These are phyloP conservation scores for Sebastes diploproa DNA, from an alignment of 2,797 vertebrate genomes.

Conservation along the genomic window DNA sequence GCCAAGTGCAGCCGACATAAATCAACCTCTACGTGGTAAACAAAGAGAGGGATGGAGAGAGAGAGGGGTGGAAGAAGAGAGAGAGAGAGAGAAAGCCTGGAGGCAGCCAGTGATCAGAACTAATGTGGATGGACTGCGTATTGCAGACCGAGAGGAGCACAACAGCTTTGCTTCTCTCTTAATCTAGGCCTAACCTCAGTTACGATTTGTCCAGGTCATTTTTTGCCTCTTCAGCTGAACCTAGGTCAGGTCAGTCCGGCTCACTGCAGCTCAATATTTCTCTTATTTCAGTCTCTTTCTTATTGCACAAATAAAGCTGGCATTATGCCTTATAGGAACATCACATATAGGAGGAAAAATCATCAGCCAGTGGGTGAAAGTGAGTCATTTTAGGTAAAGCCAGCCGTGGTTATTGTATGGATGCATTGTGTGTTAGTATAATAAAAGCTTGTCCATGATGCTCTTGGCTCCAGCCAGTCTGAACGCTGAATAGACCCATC, in stretches of 20 bases:
- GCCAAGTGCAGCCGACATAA: conserved; percentile 77
- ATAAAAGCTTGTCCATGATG: background rate
- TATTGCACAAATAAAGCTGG: background rate
- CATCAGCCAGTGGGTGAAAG: background rate
- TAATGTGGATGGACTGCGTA: conserved; percentile 78
- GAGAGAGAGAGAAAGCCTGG: conserved; percentile 55
- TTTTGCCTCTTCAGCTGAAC: conserved; percentile 23
- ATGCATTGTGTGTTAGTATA: background rate
- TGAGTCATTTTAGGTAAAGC: background rate
- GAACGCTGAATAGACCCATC: conserved; percentile 7
- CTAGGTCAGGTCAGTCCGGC: background rate
- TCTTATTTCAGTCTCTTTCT: background rate
- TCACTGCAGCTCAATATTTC: conserved; percentile 1
- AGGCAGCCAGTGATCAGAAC: conserved; percentile 76
- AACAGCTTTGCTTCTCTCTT: conserved; percentile 35
- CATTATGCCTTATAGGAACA: background rate
- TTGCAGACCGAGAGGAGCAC: conserved; percentile 53
- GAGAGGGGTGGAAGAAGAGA: conserved; percentile 31
- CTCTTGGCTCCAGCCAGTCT: background rate
- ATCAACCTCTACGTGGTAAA: conserved; percentile 78
- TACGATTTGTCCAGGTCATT: conserved; percentile 1
- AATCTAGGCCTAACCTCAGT: conserved; percentile 12
- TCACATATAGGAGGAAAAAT: background rate
- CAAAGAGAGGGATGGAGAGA: conserved; percentile 61
- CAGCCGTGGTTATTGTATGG: background rate